Evolutionary conservation across 2,797 vertebrate species (phyloP).

Genomic region (Vireo griseus): DNA sequence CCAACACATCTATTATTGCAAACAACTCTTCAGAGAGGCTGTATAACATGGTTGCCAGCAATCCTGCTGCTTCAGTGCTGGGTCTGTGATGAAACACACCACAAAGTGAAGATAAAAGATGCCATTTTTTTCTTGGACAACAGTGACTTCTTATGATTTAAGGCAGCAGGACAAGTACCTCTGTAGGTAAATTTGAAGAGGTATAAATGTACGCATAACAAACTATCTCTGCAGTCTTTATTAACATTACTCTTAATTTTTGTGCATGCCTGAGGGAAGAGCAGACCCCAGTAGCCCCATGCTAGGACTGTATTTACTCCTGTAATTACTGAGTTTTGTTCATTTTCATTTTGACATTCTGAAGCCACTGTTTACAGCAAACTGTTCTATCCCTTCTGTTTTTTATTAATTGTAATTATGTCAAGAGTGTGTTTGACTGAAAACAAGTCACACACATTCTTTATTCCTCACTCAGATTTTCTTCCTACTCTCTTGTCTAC

Average conservation of each 20-base stretch:
- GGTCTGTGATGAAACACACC: neutral
- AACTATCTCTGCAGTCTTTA: neutral
- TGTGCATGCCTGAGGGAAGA: neutral
- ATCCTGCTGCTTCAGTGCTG: neutral
- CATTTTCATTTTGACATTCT: neutral
- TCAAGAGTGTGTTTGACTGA: neutral
- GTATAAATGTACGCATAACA: neutral
- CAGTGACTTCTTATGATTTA: neutral
- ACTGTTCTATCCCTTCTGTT: neutral
- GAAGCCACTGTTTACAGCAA: neutral
- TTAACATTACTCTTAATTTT: neutral
- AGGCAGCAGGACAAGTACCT: neutral
- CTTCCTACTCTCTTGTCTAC: neutral
- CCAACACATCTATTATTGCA: neutral
- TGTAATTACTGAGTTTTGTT: neutral
- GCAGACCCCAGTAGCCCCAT: neutral
- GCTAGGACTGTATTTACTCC: neutral
- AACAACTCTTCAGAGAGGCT: neutral
- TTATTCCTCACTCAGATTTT: neutral
- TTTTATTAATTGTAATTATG: neutral
- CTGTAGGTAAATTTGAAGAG: neutral
- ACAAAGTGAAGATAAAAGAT: neutral
- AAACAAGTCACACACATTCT: neutral
- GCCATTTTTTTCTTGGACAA: neutral
- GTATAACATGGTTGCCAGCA: neutral